phyloP scores from a whole-genome alignment of 2,113 vertebrate species.

The Daubentonia madagascariensis region DNA sequence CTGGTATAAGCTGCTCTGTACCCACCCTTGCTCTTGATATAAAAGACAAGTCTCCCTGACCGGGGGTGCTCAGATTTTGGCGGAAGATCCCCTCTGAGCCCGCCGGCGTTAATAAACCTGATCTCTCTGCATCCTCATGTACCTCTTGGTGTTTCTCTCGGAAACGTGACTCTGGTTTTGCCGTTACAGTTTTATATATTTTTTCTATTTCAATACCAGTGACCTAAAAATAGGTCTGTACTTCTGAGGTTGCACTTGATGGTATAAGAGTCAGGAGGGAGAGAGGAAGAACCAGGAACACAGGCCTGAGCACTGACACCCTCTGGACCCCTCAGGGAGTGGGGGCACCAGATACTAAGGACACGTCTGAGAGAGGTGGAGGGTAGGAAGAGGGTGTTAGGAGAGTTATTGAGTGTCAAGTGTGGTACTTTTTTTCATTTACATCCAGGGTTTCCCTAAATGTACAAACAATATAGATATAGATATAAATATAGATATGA shows the following conservation, averaged over 20 bases:
- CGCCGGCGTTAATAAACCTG: too few species aligned
- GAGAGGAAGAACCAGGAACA: not conserved
- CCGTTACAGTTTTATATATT: too few species aligned
- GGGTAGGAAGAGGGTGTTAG: not conserved
- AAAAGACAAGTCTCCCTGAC: too few species aligned
- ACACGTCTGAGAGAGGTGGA: not conserved
- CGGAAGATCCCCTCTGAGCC: too few species aligned
- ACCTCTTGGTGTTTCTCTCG: too few species aligned
- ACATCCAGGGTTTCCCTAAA: not conserved
- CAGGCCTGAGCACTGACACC: rapidly evolving
- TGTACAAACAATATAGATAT: not conserved
- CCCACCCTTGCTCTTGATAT: too few species aligned
- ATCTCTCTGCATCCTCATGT: too few species aligned
- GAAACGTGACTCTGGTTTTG: too few species aligned
- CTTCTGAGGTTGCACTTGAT: not conserved
- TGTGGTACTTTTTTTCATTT: not conserved
- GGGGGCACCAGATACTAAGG: rapidly evolving
- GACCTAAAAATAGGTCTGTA: too few species aligned
- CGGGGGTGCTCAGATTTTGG: too few species aligned
- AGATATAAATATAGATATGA: too few species aligned
- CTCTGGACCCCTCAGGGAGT: rapidly evolving
- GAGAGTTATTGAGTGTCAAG: not conserved
- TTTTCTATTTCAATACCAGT: not conserved
- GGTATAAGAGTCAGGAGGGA: not conserved
- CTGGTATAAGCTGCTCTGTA: too few species aligned